Percentiles rank a stretch among this genome's conserved stretches.
These are phyloP conservation scores for Sciaenops ocellatus DNA, from an alignment of 2,797 vertebrate genomes.

Conservation along the genomic window DNA sequence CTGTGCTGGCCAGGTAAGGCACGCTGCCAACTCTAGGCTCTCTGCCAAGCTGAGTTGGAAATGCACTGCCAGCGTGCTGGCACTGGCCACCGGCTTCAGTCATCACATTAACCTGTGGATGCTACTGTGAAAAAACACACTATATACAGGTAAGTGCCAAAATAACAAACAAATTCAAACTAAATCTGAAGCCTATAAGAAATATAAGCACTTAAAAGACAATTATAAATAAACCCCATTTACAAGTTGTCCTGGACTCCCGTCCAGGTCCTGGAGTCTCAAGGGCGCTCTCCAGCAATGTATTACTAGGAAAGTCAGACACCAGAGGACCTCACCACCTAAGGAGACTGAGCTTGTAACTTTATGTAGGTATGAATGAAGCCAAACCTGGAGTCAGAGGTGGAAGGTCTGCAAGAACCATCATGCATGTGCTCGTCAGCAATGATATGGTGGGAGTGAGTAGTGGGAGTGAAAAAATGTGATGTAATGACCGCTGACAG, in stretches of 20 bases:
- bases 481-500: background rate
- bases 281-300: background rate
- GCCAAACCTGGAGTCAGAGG: no score
- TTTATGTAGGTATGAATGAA: background rate
- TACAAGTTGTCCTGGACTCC: no score
- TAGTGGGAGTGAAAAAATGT: background rate
- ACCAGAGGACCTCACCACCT: background rate
- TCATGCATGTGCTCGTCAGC: background rate
- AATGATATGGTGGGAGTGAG: no score
- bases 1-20: slow-evolving; percentile 67
- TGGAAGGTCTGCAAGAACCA: background rate
- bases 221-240: background rate
- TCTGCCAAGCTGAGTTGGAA: slow-evolving; percentile 62
- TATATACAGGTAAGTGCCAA: slow-evolving; percentile 23
- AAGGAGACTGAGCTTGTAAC: background rate
- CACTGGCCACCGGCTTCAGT: slow-evolving; percentile 36
- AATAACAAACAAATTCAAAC: slow-evolving; percentile 26
- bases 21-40: slow-evolving; percentile 59
- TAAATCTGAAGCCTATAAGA: slow-evolving; percentile 12
- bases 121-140: slow-evolving; percentile 41
- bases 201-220: background rate
- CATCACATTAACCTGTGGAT: slow-evolving; percentile 65
- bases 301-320: background rate
- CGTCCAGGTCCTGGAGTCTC: background rate
- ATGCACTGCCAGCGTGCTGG: slow-evolving; percentile 44